These are phyloP conservation scores for Sphaerophoria rueppellii DNA, from an alignment of 2,888 invertebrate genomes.

Conservation along the genomic window DNA sequence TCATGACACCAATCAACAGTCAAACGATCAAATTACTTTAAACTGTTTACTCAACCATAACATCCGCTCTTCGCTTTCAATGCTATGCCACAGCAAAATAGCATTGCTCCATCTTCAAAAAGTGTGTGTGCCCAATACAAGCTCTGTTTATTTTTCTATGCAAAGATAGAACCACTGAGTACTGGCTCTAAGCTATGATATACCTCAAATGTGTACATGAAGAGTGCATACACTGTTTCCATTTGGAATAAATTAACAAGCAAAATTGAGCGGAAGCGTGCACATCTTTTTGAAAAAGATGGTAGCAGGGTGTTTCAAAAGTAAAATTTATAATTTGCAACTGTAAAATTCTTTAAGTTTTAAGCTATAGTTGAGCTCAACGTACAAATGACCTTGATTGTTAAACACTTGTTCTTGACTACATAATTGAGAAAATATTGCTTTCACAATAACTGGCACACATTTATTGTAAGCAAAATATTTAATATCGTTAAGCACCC, in stretches of 20 bases:
- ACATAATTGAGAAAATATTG: too few relatives aligned
- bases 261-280: slow-evolving; percentile 56
- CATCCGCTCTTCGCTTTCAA: background rate
- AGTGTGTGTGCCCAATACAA: slow-evolving; percentile 3
- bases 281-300: slow-evolving; percentile 33
- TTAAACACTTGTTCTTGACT: too few relatives aligned
- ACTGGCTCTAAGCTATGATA: background rate
- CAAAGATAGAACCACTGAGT: background rate
- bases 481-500: slow-evolving; percentile 10
- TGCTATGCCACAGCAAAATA: background rate
- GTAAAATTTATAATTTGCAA: too few relatives aligned
- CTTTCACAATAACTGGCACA: too few relatives aligned
- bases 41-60: slow-evolving; percentile 63
- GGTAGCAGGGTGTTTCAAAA: slow-evolving; percentile 17
- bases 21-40: slow-evolving; percentile 68
- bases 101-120: background rate
- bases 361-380: too few relatives aligned
- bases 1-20: slow-evolving; percentile 64
- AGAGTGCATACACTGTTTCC: background rate
- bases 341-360: too few relatives aligned
- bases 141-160: background rate
- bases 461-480: background rate
- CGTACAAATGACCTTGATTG: too few relatives aligned
- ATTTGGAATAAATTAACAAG: slow-evolving; percentile 56
- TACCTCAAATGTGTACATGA: background rate